Evolutionary conservation across 2,113 vertebrate species (phyloP).

Genomic region (Holacanthus passer): DNA sequence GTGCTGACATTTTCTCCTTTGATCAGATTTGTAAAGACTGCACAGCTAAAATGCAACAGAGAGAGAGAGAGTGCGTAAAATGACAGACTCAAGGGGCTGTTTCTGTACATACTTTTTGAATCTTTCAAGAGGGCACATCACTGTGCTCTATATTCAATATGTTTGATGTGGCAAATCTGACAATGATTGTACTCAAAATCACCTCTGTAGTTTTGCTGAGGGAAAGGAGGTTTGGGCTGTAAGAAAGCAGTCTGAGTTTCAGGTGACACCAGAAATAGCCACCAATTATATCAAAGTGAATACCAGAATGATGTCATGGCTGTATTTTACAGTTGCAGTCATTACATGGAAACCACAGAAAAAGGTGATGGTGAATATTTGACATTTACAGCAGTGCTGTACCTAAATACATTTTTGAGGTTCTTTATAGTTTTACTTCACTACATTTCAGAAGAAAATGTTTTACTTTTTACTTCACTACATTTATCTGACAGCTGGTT

Average conservation of each 20-base stretch:
- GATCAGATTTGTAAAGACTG: constrained; percentile 61
- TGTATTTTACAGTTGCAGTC: neutral
- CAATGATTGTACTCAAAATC: constrained; percentile 27
- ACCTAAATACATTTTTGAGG: neutral
- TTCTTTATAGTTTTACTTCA: neutral
- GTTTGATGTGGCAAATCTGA: constrained; percentile 49
- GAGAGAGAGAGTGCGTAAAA: constrained; percentile 29
- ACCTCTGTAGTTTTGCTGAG: constrained; percentile 14
- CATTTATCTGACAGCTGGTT: too few relatives aligned
- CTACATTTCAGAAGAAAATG: neutral
- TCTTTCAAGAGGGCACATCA: constrained; percentile 35
- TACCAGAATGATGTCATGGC: neutral
- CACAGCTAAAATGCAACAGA: constrained; percentile 12
- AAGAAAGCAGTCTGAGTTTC: constrained; percentile 20
- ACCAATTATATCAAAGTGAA: constrained; percentile 21
- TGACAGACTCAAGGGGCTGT: constrained; percentile 33
- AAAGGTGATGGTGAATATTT: neutral
- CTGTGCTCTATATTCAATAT: constrained; percentile 45
- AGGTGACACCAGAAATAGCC: constrained; percentile 43
- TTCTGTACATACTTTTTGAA: constrained; percentile 21
- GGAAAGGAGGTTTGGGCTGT: constrained; percentile 15
- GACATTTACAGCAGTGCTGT: neutral
- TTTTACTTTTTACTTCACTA: neutral
- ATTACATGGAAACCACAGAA: neutral
- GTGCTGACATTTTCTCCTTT: constrained; percentile 48